Evolutionary conservation across 1,140 invertebrate species (phyloP).

Genomic region (Harlomillsia oculata): DNA sequence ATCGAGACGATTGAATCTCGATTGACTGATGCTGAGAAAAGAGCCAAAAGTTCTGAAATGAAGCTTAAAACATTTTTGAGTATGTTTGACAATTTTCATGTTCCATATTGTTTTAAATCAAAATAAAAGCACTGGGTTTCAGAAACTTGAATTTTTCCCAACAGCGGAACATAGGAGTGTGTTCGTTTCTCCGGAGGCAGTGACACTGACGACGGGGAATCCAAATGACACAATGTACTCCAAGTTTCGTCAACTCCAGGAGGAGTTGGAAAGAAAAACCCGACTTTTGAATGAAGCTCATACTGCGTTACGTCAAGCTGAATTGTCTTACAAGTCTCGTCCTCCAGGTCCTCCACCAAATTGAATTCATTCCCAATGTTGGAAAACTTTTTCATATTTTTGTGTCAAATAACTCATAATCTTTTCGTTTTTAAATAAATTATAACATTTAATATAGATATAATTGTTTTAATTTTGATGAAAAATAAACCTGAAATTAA

Average conservation of each 20-base stretch:
- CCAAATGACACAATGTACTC: neutral
- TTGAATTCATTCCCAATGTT: no score
- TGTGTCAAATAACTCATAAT: no score
- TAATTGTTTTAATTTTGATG: no score
- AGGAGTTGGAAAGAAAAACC: constrained; percentile 27
- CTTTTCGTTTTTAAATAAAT: no score
- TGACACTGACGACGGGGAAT: neutral
- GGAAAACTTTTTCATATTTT: no score
- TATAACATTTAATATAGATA: no score
- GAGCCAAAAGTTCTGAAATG: constrained; percentile 34
- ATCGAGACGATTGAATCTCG: constrained; percentile 16
- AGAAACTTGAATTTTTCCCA: neutral
- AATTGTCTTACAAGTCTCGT: no score
- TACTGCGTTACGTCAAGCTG: constrained; percentile 24
- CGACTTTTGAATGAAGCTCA: constrained; percentile 25
- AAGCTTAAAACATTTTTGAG: constrained; percentile 29
- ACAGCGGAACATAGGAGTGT: neutral
- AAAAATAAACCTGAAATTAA: no score
- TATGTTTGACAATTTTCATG: neutral
- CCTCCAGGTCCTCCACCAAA: no score
- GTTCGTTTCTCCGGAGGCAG: neutral
- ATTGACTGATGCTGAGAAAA: constrained; percentile 25
- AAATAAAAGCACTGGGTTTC: neutral
- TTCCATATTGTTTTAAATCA: neutral
- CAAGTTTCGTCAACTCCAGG: constrained; percentile 12